These are phyloP conservation scores for Coelinius sp. DNA, from an alignment of 2,888 invertebrate species.

Conservation along the genomic window DNA sequence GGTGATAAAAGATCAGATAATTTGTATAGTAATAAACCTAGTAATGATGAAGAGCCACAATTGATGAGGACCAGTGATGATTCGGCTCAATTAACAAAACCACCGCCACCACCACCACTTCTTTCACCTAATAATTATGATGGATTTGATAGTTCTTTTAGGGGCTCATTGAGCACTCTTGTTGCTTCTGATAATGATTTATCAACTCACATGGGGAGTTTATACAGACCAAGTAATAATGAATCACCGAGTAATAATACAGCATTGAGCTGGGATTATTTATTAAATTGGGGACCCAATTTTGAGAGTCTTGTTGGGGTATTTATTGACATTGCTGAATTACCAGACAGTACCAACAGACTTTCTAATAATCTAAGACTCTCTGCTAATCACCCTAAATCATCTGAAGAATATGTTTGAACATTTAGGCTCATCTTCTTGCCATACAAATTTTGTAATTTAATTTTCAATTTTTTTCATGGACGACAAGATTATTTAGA, in stretches of 20 bases:
- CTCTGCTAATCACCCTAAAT: slow-evolving; percentile 85
- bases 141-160: slow-evolving; percentile 94
- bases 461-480: neutral
- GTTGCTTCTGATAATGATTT: slow-evolving; percentile 95
- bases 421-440: slow-evolving; percentile 33
- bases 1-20: slow-evolving; percentile 83
- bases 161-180: slow-evolving; percentile 93
- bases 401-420: slow-evolving; percentile 91
- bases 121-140: slow-evolving; percentile 88
- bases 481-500: neutral
- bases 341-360: slow-evolving; percentile 82
- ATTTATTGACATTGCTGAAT: slow-evolving; percentile 95
- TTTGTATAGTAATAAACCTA: slow-evolving; percentile 74
- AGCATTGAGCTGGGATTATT: slow-evolving; percentile 92
- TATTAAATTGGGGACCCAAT: slow-evolving; percentile 96
- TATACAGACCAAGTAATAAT: slow-evolving; percentile 85
- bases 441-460: slow-evolving; percentile 39
- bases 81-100: slow-evolving; percentile 72
- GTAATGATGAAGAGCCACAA: slow-evolving; percentile 72
- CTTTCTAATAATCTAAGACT: slow-evolving; percentile 82
- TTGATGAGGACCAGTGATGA: slow-evolving; percentile 70
- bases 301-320: slow-evolving; percentile 96
- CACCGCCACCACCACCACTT: slow-evolving; percentile 79
- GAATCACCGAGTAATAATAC: slow-evolving; percentile 76
- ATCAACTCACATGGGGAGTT: slow-evolving; percentile 83